Evolutionary conservation across 2,113 vertebrate genomes (phyloP).

Genomic region (Phyllostomus discolor): DNA sequence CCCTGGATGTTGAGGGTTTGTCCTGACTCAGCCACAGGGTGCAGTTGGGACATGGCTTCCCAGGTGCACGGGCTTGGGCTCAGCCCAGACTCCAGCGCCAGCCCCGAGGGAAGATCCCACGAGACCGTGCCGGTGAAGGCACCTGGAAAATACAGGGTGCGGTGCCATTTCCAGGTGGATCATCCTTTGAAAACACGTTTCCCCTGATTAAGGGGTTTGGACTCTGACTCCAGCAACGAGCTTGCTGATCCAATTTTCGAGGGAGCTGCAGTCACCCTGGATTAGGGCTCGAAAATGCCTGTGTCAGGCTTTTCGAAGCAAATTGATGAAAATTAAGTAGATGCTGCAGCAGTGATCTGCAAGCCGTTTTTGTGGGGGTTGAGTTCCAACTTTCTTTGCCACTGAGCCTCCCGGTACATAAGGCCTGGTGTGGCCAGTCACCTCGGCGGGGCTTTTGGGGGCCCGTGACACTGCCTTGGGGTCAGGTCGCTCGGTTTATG

Average conservation of each 20-base stretch:
- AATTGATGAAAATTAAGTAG: background rate
- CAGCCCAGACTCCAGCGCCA: background rate
- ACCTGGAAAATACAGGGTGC: background rate
- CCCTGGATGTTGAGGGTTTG: background rate
- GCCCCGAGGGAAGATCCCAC: background rate
- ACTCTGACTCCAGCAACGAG: background rate
- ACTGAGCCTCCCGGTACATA: background rate
- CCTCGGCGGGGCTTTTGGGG: background rate
- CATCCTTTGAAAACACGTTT: background rate
- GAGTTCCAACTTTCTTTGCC: background rate
- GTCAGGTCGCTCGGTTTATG: background rate
- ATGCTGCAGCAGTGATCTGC: background rate
- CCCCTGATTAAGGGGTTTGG: background rate
- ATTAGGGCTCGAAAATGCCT: background rate
- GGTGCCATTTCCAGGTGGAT: background rate
- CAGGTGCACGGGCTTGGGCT: accelerated
- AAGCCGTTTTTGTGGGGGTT: background rate
- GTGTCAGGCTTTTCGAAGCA: slow-evolving; percentile 18
- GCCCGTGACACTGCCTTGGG: background rate
- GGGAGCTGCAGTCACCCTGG: background rate
- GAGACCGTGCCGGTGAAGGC: background rate
- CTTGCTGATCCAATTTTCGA: slow-evolving; percentile 23
- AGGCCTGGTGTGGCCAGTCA: background rate
- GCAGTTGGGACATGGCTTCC: background rate
- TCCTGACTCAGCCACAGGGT: background rate